A percentile compares a stretch with the other conserved stretches of the same genome.
Conservation (phyloP, 2,797 vertebrate species). For the Craterocephalus amniculus region DNA sequence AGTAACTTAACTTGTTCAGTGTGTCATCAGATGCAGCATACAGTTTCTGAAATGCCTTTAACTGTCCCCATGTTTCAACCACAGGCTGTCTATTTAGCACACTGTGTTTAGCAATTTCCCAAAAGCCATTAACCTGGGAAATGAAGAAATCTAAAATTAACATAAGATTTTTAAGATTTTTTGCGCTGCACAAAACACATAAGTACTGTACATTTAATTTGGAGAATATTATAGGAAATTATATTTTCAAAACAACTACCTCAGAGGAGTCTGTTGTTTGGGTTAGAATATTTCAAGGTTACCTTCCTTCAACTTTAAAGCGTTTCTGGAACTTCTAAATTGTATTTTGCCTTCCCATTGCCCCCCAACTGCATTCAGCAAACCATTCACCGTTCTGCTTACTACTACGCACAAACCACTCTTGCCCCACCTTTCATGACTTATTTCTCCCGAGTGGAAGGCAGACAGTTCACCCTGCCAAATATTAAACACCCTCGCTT, state of each 20-base stretch:
- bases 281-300: conserved; percentile 20
- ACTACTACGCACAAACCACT: conserved; percentile 49
- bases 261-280: neutral
- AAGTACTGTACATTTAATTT: neutral
- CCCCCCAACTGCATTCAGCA: conserved; percentile 3
- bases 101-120: neutral
- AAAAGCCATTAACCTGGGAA: neutral
- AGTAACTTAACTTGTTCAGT: neutral
- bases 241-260: neutral
- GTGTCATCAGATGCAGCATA: neutral
- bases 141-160: neutral
- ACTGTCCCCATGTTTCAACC: conserved; percentile 1
- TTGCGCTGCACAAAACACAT: neutral
- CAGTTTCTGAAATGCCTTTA: neutral
- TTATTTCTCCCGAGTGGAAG: conserved; percentile 67
- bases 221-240: neutral
- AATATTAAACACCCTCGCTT: conserved; percentile 56
- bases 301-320: conserved; percentile 12
- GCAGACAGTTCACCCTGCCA: conserved; percentile 67
- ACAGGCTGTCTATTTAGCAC: neutral
- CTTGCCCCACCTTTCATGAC: conserved; percentile 73
- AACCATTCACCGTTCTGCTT: conserved; percentile 41
- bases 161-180: neutral
- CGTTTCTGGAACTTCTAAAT: conserved; percentile 9
- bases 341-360: conserved; percentile 9